Evolutionary conservation across 53 echinoderm and acorn worm species (phyloP), one percentile per base, ranked within the genome.

Genomic region (Patiria pectinifera): DNA sequence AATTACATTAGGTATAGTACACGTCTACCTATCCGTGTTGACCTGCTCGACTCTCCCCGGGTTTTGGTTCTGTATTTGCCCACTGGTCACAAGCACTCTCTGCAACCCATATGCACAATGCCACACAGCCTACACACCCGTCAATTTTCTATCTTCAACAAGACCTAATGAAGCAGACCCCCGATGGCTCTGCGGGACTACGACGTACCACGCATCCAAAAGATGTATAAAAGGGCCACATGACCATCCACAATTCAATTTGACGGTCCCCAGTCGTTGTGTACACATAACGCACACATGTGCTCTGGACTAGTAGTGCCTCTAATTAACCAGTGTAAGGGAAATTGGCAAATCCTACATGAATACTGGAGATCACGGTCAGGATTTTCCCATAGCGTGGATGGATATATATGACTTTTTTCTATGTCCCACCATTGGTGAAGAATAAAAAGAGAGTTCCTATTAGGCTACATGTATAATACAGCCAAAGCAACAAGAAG

Each of bases 161-260:
- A 79, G 48, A 45, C 44, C 9, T 53, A 53, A 53, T 45, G 10
- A 72, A 48, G 46, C 48, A 85, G 45, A 71, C 86, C 7, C 16
- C 86, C 12, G 24, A 11, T 48, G 25, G 22, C 48, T 71, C 4
- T 46, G 19, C 4, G 9, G 13, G 74, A 25, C 86, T 74, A 26
- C 58, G 60, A 22, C 59, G 61, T 45, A 78, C 77, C 62, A 88
- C 78, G 76, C 18, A 47, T 21, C 24, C 24, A 59, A 4, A 53
- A 53, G 53, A 53, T 53, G 53, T 53, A 53, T 35, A 35, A 83
- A 84, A 35, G 84, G 21, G 43, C 61, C 60, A 78, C 76, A 88
- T 48, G 35, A 78, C n/a, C 58, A 78, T 88, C 62, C 59, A 85
- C 85, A 85, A 86, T 86, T 86, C 86, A 88, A 88, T 88, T 82